Base-by-base conservation (phyloP, 2,888 invertebrate species). In the Hypselothyrea guttata region DNA sequence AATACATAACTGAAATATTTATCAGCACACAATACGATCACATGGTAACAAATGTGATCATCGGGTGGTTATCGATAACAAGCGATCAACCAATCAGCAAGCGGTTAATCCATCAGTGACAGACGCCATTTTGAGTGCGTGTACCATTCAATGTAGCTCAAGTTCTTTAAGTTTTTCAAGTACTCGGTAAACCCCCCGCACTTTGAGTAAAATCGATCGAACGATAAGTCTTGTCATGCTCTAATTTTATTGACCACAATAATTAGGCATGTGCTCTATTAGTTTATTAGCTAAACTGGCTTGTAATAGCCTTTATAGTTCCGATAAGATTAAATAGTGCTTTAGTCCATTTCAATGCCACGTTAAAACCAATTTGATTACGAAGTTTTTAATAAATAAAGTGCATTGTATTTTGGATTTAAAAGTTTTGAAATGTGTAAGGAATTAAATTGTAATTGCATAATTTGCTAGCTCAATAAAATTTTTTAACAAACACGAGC, bases 1-100 rank as follows among this genome's bases (percentile, higher is more conserved):
- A 69, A 69, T 67, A 72, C 72, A 69, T 67, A 72, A 33, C 31
- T 46, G 42, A 46, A 33, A 5, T 16, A 59, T 44, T 54, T 66
- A 66, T 66, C 58, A 52, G 12, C 1, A n/a, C 5, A 7, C 35
- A 52, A 49, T 40, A 4, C 30, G 16, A 54, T 67, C 73, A 57
- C 68, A 61, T 70, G 61, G 34, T 35, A 53, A 53, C 68, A 45
- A 48, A 58, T 41, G 7, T 7, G 7, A n/a, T 13, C 18, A 31
- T 4, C 9, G 15, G 5, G 0, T n/a, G 7, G n/a, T 2, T 4
- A 55, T 60, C 46, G 55, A 71, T 66, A 55, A 52, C 30, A 12
- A 34, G n/a, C 27, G 40, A 15, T 35, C 28, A 47, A 34, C 33
- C 15, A 46, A 38, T 46, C 55, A 11, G 38, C 46, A 27, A 52